Conservation (phyloP, 2,113 vertebrate genomes). For the Xerus inauris region DNA sequence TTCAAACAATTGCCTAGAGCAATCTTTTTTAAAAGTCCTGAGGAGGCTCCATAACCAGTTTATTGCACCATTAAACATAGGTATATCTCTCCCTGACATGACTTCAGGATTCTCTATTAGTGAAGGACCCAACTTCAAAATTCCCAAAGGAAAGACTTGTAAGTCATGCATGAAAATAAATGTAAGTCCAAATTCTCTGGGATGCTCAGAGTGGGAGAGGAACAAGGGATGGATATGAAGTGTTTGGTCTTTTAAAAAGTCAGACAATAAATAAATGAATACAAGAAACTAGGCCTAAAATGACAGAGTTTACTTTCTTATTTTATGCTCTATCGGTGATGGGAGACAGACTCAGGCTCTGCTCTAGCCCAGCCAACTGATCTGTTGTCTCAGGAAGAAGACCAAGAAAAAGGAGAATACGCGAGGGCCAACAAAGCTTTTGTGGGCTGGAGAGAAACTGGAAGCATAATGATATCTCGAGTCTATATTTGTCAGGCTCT, state of each 20-base stretch:
- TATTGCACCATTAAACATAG: conserved; percentile 65
- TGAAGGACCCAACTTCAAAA: conserved; percentile 24
- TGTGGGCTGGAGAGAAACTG: conserved; percentile 67
- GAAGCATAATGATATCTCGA: conserved; percentile 66
- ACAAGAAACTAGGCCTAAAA: background rate
- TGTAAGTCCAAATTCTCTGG: background rate
- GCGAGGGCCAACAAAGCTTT: conserved; percentile 59
- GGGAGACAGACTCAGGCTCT: background rate
- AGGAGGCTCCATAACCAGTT: conserved; percentile 44
- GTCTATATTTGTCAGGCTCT: conserved; percentile 78
- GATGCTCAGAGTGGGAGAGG: background rate
- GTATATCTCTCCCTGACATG: conserved; percentile 7
- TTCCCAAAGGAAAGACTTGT: conserved; percentile 16
- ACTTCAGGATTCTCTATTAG: conserved; percentile 54
- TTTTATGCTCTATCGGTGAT: background rate
- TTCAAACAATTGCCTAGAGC: conserved; percentile 50
- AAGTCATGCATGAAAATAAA: conserved; percentile 50
- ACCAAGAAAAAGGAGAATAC: background rate
- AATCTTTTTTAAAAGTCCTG: conserved; percentile 52
- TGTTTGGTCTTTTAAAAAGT: conserved; percentile 1
- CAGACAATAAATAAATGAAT: conserved; percentile 26
- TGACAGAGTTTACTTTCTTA: background rate
- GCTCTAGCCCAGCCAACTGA: background rate
- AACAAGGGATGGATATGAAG: background rate
- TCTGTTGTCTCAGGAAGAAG: background rate